phyloP scores from a whole-genome alignment of 2,888 invertebrate genomes.

The Pharmacophagus antenor region DNA sequence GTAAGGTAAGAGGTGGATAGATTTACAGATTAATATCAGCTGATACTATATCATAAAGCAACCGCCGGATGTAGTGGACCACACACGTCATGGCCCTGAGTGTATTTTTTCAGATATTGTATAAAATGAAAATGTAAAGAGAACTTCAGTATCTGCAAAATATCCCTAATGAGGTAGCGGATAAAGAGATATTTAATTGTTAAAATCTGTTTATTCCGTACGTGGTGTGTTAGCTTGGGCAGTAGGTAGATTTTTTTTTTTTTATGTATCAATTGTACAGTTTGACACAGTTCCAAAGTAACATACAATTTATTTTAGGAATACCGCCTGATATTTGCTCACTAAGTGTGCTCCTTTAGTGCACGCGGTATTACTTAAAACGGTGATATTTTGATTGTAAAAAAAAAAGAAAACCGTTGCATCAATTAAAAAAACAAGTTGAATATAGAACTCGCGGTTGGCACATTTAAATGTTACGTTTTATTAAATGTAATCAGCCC shows the following conservation, averaged over 20 bases:
- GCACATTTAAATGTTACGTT: constrained; percentile 10
- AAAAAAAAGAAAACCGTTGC: constrained; percentile 11
- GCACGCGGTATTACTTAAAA: background rate
- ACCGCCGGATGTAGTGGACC: constrained; percentile 26
- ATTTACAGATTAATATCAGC: constrained; percentile 29
- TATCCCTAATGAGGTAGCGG: no score
- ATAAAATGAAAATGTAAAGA: no score
- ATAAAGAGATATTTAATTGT: background rate
- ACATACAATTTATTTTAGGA: background rate
- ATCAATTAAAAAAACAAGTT: constrained; percentile 19
- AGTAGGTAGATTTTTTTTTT: constrained; percentile 1
- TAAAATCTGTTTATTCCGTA: no score
- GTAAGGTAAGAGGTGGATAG: constrained; percentile 23
- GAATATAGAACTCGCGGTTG: background rate
- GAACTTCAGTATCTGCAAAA: no score
- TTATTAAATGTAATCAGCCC: constrained; percentile 13
- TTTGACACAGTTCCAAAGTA: background rate
- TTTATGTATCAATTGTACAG: background rate
- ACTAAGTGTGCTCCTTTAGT: background rate
- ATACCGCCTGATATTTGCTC: background rate
- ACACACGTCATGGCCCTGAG: constrained; percentile 24
- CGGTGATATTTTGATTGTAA: background rate
- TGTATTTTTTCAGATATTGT: no score
- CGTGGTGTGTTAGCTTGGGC: background rate
- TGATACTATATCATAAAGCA: constrained; percentile 24